A percentile compares a stretch with the other conserved stretches of the same genome.
Evolutionary conservation across 2,888 invertebrate species (phyloP).

Genomic region (Synanthedon vespiformis): DNA sequence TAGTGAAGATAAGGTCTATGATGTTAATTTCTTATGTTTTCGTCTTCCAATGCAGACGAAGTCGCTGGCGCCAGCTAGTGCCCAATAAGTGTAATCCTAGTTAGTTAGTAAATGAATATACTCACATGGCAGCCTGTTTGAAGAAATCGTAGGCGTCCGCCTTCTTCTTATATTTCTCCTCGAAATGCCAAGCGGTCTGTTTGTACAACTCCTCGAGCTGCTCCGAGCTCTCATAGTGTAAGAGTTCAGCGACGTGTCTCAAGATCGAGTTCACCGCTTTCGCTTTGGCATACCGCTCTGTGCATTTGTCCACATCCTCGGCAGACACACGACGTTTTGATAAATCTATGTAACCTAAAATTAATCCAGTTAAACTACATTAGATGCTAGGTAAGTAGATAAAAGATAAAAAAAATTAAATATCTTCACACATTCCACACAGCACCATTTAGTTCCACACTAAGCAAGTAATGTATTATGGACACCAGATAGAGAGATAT

Average conservation of each 20-base stretch:
- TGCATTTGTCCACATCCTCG: slow-evolving; percentile 98
- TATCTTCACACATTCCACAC: no score
- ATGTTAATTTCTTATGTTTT: no score
- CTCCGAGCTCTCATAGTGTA: slow-evolving; percentile 90
- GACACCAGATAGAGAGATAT: no score
- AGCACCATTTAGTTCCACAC: no score
- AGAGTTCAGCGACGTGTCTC: slow-evolving; percentile 94
- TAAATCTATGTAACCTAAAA: slow-evolving; percentile 95
- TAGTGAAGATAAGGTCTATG: no score
- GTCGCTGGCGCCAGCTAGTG: no score
- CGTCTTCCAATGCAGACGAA: no score
- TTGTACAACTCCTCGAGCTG: slow-evolving; percentile 95
- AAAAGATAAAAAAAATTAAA: no score
- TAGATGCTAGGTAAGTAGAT: no score
- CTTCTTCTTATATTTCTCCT: slow-evolving; percentile 95
- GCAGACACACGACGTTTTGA: slow-evolving; percentile 98
- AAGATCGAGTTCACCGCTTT: slow-evolving; percentile 98
- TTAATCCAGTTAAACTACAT: slow-evolving; percentile 10
- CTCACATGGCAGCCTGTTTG: slow-evolving; percentile 95
- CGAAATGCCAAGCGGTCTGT: slow-evolving; percentile 98
- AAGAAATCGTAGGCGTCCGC: slow-evolving; percentile 98
- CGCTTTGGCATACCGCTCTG: slow-evolving; percentile 97
- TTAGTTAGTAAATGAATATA: no score
- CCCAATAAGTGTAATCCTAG: no score
- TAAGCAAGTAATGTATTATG: no score